A percentile compares a stretch with the other conserved stretches of the same genome.
Evolutionary conservation across 2,888 invertebrate species (phyloP).

Genomic region (Lasioglossum zephyrum): DNA sequence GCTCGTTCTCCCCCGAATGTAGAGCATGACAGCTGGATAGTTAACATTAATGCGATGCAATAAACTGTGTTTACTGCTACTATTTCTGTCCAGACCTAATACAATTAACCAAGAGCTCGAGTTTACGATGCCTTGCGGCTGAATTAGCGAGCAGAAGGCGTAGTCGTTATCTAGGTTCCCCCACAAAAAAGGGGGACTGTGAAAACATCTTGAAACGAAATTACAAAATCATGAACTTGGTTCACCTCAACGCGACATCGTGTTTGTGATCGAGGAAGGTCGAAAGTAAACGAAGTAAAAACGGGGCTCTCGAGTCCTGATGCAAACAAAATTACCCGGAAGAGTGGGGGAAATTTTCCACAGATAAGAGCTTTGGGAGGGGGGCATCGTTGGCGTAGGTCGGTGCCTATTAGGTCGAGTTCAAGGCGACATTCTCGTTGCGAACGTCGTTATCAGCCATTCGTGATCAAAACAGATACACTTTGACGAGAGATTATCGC

Average conservation of each 20-base stretch:
- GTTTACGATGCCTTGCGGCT: neutral
- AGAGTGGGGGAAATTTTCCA: neutral
- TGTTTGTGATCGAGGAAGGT: neutral
- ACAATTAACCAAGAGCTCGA: neutral
- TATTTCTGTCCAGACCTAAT: neutral
- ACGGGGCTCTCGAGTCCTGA: neutral
- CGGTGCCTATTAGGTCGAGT: neutral
- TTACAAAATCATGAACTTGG: neutral
- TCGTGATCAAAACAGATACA: conserved; percentile 5
- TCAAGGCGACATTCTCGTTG: conserved; percentile 7
- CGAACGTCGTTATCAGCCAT: neutral
- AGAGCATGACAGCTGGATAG: neutral
- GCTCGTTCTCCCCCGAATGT: neutral
- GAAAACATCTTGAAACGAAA: neutral
- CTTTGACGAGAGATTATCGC: conserved; percentile 19
- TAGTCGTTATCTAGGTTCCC: neutral
- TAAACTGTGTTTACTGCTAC: neutral
- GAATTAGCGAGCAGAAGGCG: neutral
- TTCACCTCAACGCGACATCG: neutral
- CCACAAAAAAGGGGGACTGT: neutral
- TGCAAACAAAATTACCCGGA: neutral
- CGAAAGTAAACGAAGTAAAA: neutral
- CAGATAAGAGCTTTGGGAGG: neutral
- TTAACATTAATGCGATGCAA: neutral
- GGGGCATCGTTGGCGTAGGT: neutral